phyloP scores from a whole-genome alignment of 2,113 vertebrate species.

The Lucifuga dentata region DNA sequence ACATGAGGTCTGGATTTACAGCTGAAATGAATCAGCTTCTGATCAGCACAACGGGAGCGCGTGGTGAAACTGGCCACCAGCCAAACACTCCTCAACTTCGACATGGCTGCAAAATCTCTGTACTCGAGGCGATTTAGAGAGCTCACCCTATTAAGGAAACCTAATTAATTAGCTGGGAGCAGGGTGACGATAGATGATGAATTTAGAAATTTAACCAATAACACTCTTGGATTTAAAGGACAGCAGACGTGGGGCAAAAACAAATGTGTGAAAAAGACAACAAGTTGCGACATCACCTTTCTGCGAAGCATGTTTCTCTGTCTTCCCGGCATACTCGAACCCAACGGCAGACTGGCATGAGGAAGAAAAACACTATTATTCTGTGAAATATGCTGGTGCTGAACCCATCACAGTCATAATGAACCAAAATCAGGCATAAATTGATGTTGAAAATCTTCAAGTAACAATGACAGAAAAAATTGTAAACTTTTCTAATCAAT shows the following conservation, averaged over 20 bases:
- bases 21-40: neutral
- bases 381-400: no score
- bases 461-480: no score
- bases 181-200: neutral
- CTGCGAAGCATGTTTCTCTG: conserved; percentile 96
- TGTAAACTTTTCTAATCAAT: no score
- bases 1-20: neutral
- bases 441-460: no score
- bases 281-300: conserved; percentile 85
- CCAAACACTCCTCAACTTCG: neutral
- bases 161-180: neutral
- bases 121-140: neutral
- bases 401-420: no score
- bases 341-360: conserved; percentile 94
- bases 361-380: conserved; percentile 12
- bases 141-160: neutral
- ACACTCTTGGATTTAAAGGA: no score
- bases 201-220: neutral
- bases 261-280: neutral
- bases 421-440: no score
- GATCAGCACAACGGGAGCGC: neutral
- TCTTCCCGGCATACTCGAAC: conserved; percentile 96
- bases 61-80: neutral
- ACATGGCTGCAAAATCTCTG: neutral
- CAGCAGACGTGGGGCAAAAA: neutral